Conservation (phyloP, 2,888 invertebrate species). For the Orthosia incerta region DNA sequence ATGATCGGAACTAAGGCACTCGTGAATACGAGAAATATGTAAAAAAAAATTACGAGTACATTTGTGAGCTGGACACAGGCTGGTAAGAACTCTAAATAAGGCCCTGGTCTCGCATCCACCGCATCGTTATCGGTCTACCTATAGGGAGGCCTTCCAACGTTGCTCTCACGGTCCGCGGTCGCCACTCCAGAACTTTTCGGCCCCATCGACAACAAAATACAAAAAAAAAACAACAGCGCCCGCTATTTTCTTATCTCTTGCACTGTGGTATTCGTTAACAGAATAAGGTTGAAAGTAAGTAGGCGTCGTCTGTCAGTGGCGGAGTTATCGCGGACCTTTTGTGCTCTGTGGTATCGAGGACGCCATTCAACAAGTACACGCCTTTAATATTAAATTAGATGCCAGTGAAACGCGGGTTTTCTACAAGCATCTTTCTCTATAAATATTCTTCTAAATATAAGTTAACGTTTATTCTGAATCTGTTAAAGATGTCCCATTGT, state of each 20-base stretch:
- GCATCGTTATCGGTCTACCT: too few species aligned
- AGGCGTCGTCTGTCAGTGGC: constrained; percentile 51
- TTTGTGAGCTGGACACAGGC: too few species aligned
- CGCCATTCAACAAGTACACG: constrained; percentile 14
- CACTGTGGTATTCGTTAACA: constrained; percentile 29
- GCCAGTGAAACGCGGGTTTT: constrained; percentile 3
- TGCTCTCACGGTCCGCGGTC: too few species aligned
- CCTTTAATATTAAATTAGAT: constrained; percentile 41
- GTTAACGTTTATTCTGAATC: neutral
- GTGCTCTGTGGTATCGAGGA: constrained; percentile 38
- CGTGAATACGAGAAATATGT: too few species aligned
- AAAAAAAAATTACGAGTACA: too few species aligned
- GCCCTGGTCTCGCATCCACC: too few species aligned
- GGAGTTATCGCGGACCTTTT: constrained; percentile 58
- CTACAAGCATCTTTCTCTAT: neutral
- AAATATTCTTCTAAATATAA: neutral
- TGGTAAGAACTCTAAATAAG: too few species aligned
- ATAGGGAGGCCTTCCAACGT: too few species aligned
- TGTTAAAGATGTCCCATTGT: neutral
- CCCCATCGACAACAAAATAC: too few species aligned
- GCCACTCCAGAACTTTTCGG: too few species aligned
- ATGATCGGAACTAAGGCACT: too few species aligned
- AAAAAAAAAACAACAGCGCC: too few species aligned
- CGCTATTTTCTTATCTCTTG: constrained; percentile 16
- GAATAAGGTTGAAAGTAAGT: constrained; percentile 54